Percentiles rank a stretch among this genome's conserved stretches.
These are phyloP conservation scores for Chionis minor DNA, from an alignment of 2,113 vertebrate species.

Conservation along the genomic window DNA sequence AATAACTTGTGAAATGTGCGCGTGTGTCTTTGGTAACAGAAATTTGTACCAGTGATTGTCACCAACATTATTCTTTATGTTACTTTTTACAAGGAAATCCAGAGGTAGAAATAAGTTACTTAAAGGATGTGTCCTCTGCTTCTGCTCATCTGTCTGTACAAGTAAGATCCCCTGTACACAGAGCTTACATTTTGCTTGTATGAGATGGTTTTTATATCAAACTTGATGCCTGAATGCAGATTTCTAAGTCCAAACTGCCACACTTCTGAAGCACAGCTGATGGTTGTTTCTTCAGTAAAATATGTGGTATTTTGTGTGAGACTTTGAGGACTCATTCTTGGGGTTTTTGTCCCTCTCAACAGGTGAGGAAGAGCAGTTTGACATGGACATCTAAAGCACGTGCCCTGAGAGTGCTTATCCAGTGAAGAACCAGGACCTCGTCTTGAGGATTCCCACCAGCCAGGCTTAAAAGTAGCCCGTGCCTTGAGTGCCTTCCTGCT, in stretches of 20 bases:
- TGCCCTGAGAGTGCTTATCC: not conserved
- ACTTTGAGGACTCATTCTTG: not conserved
- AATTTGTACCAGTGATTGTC: not conserved
- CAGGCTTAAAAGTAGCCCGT: constrained; percentile 34
- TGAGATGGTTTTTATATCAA: not conserved
- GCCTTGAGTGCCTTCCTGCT: constrained; percentile 60
- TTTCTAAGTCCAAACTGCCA: not conserved
- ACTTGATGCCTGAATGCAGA: not conserved
- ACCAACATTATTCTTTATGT: rapidly evolving
- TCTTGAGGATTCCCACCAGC: constrained; percentile 52
- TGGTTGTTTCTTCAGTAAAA: rapidly evolving
- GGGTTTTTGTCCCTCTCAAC: not conserved
- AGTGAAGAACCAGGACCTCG: constrained; percentile 28
- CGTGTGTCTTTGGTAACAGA: not conserved
- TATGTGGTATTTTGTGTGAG: rapidly evolving
- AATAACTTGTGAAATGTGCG: not conserved
- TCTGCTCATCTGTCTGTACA: not conserved
- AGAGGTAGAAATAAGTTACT: not conserved
- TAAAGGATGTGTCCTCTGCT: not conserved
- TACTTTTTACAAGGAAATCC: not conserved
- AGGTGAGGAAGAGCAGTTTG: constrained; percentile 84
- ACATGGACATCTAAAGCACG: constrained; percentile 80
- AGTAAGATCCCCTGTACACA: too few species aligned
- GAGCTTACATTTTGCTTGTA: not conserved
- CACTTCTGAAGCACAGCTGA: not conserved